Evolutionary conservation across 37 sponge, comb jelly and placozoan species (phyloP).

Genomic region (Ianthella basta): DNA sequence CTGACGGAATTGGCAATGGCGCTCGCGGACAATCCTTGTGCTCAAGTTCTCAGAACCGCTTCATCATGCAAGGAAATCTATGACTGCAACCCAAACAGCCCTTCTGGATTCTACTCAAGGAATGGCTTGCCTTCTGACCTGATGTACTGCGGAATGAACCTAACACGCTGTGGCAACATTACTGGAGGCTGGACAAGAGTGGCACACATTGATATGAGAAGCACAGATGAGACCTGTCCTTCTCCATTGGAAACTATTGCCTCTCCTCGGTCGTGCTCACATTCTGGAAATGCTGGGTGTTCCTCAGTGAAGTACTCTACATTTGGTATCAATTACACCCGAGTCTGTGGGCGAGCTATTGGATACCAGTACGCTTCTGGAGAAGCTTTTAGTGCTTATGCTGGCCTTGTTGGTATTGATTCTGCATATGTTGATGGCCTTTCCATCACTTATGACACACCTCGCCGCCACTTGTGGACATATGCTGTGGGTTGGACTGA

Average conservation of each 20-base stretch:
- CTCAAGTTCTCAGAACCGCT: no score
- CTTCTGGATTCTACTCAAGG: no score
- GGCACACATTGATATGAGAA: constrained; percentile 6
- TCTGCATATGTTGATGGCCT: no score
- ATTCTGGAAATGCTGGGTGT: not conserved
- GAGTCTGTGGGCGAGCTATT: constrained; percentile 14
- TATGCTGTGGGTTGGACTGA: no score
- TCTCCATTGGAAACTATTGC: not conserved
- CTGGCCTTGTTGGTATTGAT: no score
- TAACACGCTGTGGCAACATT: not conserved
- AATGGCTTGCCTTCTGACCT: no score
- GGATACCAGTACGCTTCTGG: not conserved
- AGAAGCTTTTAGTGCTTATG: not conserved
- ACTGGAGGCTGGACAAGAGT: constrained; percentile 18
- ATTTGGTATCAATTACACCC: not conserved
- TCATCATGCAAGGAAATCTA: no score
- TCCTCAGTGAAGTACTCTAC: constrained; percentile 3
- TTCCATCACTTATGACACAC: no score
- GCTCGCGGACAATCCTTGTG: no score
- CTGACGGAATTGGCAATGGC: no score
- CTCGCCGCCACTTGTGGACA: no score
- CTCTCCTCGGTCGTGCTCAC: not conserved
- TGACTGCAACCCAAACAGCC: no score
- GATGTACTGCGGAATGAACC: not conserved
- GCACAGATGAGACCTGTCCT: constrained; percentile 7